Conservation (phyloP, 2,797 vertebrate species). For the Sciaenops ocellatus region DNA sequence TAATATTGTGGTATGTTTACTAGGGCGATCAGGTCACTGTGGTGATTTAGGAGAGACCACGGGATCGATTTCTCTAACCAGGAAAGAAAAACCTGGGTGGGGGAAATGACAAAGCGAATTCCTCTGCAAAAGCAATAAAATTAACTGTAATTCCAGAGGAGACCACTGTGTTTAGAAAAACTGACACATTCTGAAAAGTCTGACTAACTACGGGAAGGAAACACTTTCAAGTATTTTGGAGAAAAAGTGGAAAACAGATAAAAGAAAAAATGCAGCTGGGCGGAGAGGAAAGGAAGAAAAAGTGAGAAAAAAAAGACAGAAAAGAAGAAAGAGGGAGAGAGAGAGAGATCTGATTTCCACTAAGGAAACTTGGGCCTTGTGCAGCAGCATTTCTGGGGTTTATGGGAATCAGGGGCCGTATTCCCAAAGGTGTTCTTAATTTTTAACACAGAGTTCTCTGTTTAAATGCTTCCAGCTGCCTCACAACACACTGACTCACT, state of each 20-base stretch:
- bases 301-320: slow-evolving; percentile 17
- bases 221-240: slow-evolving; percentile 53
- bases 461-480: slow-evolving; percentile 79
- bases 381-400: slow-evolving; percentile 76
- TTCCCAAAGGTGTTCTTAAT: slow-evolving; percentile 81
- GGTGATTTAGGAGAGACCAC: slow-evolving; percentile 47
- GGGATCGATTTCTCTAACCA: slow-evolving; percentile 50
- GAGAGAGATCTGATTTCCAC: slow-evolving; percentile 64
- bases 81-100: slow-evolving; percentile 34
- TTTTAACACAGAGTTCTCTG: slow-evolving; percentile 74
- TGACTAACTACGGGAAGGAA: slow-evolving; percentile 1
- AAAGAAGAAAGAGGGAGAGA: slow-evolving; percentile 25
- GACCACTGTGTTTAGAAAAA: slow-evolving; percentile 52
- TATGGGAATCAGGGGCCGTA: slow-evolving; percentile 75
- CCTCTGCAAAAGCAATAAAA: slow-evolving; percentile 59
- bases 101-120: slow-evolving; percentile 75
- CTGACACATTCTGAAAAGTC: slow-evolving; percentile 39
- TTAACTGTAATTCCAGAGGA: slow-evolving; percentile 62
- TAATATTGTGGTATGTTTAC: slow-evolving; percentile 42
- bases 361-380: slow-evolving; percentile 78
- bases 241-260: slow-evolving; percentile 57
- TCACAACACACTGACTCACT: slow-evolving; percentile 54
- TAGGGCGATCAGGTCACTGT: slow-evolving; percentile 37
- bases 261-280: slow-evolving; percentile 46
- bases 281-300: slow-evolving; percentile 27